Percentiles rank a stretch among this genome's conserved stretches.
Evolutionary conservation across 2,888 invertebrate genomes (phyloP).

Genomic region (Melanophora roralis): DNA sequence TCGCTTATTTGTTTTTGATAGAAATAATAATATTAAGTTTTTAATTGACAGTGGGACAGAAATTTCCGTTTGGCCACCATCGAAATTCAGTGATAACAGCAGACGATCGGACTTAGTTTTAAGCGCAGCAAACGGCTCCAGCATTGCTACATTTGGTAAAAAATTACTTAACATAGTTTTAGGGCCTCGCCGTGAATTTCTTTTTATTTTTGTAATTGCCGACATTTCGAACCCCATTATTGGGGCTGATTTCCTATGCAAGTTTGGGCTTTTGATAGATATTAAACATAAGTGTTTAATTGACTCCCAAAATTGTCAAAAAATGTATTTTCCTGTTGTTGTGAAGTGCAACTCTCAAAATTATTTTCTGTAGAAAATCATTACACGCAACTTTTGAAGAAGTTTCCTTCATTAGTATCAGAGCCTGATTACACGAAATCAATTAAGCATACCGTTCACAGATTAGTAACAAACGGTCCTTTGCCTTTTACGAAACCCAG

Average conservation of each 20-base stretch:
- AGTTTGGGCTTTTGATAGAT: neutral
- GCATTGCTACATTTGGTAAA: neutral
- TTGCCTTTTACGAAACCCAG: too few relatives aligned
- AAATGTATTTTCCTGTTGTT: neutral
- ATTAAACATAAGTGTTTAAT: neutral
- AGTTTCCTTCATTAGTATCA: neutral
- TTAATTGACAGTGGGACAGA: neutral
- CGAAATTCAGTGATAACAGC: neutral
- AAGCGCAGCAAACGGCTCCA: neutral
- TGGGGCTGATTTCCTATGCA: conserved; percentile 13
- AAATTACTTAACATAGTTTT: neutral
- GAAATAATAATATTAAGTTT: neutral
- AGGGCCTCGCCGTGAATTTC: neutral
- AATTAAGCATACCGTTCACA: too few relatives aligned
- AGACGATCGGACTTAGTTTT: neutral
- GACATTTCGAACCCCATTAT: neutral
- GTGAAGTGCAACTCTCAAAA: neutral
- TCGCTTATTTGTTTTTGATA: neutral
- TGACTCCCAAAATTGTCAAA: neutral
- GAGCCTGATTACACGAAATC: neutral
- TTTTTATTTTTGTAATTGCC: neutral
- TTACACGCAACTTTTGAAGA: neutral
- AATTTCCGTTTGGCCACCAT: neutral
- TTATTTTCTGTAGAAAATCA: neutral
- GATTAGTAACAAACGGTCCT: too few relatives aligned